phyloP scores from a whole-genome alignment of 2,113 vertebrate genomes.

The Regulus satrapa region DNA sequence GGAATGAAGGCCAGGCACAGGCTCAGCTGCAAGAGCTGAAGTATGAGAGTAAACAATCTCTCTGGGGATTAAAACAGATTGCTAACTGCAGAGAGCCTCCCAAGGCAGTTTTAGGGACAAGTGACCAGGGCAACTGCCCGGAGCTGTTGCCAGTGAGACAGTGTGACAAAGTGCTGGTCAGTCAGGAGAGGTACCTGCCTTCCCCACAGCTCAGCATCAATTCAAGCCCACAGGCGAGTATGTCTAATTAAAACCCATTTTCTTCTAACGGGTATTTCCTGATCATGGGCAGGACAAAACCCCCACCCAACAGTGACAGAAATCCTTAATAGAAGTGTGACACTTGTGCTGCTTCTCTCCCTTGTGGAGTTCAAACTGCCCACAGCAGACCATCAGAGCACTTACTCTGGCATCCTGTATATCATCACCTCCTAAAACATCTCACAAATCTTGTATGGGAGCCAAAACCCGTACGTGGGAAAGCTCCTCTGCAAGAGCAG shows the following conservation, averaged over 20 bases:
- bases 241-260: neutral
- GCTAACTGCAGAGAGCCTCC: constrained; percentile 9
- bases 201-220: neutral
- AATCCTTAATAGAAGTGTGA: neutral
- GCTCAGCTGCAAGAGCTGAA: neutral
- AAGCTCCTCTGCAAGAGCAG: neutral
- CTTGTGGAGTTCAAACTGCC: neutral
- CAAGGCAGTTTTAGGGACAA: neutral
- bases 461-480: neutral
- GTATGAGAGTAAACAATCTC: constrained; percentile 19
- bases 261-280: neutral
- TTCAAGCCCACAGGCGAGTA: neutral
- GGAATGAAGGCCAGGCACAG: neutral
- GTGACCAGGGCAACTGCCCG: neutral
- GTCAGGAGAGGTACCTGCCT: neutral
- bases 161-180: neutral
- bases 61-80: constrained; percentile 25
- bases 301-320: neutral
- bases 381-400: neutral
- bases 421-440: neutral
- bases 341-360: neutral
- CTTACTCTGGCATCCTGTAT: neutral
- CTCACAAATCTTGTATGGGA: neutral
- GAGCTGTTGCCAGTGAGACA: neutral
- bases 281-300: neutral